phyloP scores from a whole-genome alignment of 2,113 vertebrate genomes.

The Oxyura jamaicensis region DNA sequence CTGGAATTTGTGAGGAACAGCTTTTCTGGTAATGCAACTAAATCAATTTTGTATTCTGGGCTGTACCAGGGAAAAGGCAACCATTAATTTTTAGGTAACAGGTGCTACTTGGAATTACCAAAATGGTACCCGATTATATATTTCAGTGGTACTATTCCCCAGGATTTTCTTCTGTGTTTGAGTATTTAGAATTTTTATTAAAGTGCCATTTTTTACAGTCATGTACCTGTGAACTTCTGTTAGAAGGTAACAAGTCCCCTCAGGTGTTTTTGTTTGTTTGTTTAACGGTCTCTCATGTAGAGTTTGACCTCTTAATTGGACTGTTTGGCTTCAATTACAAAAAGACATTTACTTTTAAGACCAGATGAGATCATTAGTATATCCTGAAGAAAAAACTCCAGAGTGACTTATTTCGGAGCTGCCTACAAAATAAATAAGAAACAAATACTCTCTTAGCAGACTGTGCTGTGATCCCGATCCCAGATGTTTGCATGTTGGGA shows the following conservation, averaged over 20 bases:
- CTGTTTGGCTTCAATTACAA: neutral
- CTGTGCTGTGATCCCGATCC: neutral
- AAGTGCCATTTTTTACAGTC: neutral
- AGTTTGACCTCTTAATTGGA: neutral
- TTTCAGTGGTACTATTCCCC: neutral
- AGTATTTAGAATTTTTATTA: neutral
- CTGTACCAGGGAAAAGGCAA: neutral
- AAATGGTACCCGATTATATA: neutral
- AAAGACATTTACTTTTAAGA: neutral
- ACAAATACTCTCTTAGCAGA: neutral
- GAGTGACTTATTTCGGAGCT: neutral
- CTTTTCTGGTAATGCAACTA: neutral
- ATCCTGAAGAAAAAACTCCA: neutral
- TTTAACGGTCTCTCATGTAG: neutral
- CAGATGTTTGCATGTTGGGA: neutral
- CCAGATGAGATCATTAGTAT: neutral
- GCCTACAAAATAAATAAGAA: constrained; percentile 49
- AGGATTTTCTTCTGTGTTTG: neutral
- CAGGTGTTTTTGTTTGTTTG: neutral
- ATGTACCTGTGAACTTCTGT: neutral
- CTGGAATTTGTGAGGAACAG: neutral
- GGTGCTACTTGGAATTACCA: neutral
- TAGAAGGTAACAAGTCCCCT: neutral
- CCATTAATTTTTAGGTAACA: neutral
- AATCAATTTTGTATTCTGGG: neutral